A percentile compares a stretch with the other conserved stretches of the same genome.
Evolutionary conservation across 2,888 invertebrate species (phyloP).

Genomic region (Exephanes ischioxanthus): DNA sequence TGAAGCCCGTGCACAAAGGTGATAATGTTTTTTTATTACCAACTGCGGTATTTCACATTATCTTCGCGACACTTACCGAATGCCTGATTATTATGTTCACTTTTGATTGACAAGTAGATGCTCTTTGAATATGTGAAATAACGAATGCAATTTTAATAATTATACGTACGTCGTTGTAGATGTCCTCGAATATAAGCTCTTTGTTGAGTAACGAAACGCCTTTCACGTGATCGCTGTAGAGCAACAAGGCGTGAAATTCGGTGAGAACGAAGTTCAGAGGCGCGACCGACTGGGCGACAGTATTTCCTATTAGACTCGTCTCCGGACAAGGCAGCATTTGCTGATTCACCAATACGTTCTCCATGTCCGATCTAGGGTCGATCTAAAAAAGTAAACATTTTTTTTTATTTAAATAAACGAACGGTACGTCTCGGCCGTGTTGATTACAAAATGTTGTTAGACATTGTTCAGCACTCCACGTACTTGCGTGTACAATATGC

Average conservation of each 20-base stretch:
- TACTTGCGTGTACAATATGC: slow-evolving; percentile 93
- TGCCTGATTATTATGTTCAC: neutral
- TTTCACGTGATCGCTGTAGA: slow-evolving; percentile 93
- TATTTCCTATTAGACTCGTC: slow-evolving; percentile 79
- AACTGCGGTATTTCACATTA: neutral
- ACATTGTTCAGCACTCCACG: slow-evolving; percentile 71
- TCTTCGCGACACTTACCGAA: neutral
- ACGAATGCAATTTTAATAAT: neutral
- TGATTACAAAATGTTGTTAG: slow-evolving; percentile 74
- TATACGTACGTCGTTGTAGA: slow-evolving; percentile 88
- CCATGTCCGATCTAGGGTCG: slow-evolving; percentile 79
- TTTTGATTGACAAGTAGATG: neutral
- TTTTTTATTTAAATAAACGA: slow-evolving; percentile 77
- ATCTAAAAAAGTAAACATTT: slow-evolving; percentile 73
- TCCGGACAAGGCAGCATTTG: slow-evolving; percentile 81
- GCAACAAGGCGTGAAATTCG: slow-evolving; percentile 95
- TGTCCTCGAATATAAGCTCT: slow-evolving; percentile 94
- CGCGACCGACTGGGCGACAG: slow-evolving; percentile 78
- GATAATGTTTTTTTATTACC: neutral
- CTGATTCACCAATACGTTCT: slow-evolving; percentile 82
- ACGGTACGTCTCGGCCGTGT: neutral
- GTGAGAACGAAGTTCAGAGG: slow-evolving; percentile 94
- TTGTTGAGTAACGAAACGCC: slow-evolving; percentile 94
- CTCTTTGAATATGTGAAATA: neutral
- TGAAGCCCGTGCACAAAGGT: no score